Evolutionary conservation across 2,888 invertebrate genomes (phyloP).

Genomic region (Oscheius myriophilus): DNA sequence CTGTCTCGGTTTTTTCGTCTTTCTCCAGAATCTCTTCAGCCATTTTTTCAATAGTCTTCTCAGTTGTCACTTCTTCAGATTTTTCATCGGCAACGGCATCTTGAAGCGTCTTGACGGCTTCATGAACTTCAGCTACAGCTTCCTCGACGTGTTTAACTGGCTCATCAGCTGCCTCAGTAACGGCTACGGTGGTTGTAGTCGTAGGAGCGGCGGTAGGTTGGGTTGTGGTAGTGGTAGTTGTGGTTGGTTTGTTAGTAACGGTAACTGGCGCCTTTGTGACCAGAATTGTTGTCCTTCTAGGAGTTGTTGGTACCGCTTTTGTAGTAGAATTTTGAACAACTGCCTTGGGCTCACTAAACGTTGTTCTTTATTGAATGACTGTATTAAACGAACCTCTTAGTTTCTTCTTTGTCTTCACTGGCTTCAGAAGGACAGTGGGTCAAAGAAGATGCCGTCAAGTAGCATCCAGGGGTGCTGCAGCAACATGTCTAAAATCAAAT

Average conservation of each 20-base stretch:
- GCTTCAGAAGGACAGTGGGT: neutral
- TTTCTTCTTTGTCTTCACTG: neutral
- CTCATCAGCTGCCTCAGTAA: neutral
- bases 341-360: neutral
- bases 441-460: neutral
- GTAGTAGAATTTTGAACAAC: neutral
- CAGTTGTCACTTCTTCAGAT: slow-evolving; percentile 6
- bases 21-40: neutral
- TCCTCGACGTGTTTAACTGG: neutral
- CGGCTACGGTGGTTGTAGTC: neutral
- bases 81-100: neutral
- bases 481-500: slow-evolving; percentile 11
- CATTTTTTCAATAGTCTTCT: slow-evolving; percentile 6
- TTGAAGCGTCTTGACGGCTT: neutral
- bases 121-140: neutral
- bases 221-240: slow-evolving; percentile 13
- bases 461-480: slow-evolving; percentile 15
- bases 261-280: neutral
- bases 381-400: no score
- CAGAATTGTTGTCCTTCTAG: slow-evolving; percentile 4
- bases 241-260: neutral
- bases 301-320: slow-evolving; percentile 7
- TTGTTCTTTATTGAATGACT: no score
- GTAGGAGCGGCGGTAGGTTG: slow-evolving; percentile 9
- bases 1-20: neutral